Conservation (phyloP, 2,113 vertebrate species). For the Mesitornis unicolor region DNA sequence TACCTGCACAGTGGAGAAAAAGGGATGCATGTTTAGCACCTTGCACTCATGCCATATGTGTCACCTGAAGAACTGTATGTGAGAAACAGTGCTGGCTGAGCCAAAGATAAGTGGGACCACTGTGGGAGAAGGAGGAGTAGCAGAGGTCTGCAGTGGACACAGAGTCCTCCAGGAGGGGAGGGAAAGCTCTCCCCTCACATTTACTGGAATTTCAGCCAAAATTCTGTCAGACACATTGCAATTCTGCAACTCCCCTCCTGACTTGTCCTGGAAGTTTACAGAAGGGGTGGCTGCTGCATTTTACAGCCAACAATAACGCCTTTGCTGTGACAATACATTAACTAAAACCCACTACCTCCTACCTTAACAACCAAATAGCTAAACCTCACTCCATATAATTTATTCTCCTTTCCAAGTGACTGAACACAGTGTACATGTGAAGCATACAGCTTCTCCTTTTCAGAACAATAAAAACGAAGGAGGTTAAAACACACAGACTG, state of each 20-base stretch:
- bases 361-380: background rate
- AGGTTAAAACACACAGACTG: background rate
- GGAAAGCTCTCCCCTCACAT: background rate
- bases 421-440: background rate
- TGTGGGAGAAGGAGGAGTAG: background rate
- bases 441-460: background rate
- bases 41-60: background rate
- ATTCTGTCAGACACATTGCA: background rate
- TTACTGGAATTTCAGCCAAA: background rate
- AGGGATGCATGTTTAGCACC: background rate
- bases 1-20: constrained; percentile 75
- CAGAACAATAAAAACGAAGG: background rate
- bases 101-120: background rate
- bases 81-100: background rate
- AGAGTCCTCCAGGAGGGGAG: background rate
- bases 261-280: background rate
- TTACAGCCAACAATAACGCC: background rate
- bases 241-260: background rate
- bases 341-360: background rate
- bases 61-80: background rate
- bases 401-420: background rate
- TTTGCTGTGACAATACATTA: background rate
- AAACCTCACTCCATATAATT: background rate
- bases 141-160: background rate
- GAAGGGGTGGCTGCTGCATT: background rate